phyloP scores from a whole-genome alignment of 2,113 vertebrate genomes.

The Tachuris rubrigastra region DNA sequence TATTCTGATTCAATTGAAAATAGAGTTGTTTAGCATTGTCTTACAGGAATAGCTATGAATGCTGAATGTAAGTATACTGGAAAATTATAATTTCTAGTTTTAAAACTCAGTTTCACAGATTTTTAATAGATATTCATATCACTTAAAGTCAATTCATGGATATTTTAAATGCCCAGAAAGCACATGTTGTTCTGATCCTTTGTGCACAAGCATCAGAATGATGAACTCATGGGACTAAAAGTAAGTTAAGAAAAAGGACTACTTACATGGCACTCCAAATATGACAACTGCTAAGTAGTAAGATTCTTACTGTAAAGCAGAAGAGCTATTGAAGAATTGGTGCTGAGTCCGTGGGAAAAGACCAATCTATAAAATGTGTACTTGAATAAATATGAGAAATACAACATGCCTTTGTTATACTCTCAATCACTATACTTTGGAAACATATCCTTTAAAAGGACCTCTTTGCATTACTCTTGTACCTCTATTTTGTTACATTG shows the following conservation, averaged over 20 bases:
- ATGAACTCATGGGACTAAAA: background rate
- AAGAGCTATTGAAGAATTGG: background rate
- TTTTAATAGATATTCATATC: background rate
- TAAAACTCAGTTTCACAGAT: background rate
- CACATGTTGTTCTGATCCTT: background rate
- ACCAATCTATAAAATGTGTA: background rate
- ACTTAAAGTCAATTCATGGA: background rate
- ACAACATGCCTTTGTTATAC: background rate
- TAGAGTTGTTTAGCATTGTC: background rate
- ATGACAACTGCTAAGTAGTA: background rate
- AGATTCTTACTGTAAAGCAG: background rate
- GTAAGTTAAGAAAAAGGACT: background rate
- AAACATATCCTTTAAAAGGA: background rate
- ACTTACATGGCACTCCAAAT: background rate
- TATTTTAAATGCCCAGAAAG: background rate
- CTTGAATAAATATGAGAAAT: background rate
- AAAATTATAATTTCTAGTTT: background rate
- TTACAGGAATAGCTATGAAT: background rate
- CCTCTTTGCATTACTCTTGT: background rate
- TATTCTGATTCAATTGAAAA: background rate
- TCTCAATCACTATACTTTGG: background rate
- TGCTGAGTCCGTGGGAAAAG: background rate
- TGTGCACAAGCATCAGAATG: background rate
- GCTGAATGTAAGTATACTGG: background rate
- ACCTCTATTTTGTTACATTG: background rate